These are phyloP conservation scores for Catharus fuscescens DNA, from an alignment of 2,113 vertebrate species.

Conservation along the genomic window DNA sequence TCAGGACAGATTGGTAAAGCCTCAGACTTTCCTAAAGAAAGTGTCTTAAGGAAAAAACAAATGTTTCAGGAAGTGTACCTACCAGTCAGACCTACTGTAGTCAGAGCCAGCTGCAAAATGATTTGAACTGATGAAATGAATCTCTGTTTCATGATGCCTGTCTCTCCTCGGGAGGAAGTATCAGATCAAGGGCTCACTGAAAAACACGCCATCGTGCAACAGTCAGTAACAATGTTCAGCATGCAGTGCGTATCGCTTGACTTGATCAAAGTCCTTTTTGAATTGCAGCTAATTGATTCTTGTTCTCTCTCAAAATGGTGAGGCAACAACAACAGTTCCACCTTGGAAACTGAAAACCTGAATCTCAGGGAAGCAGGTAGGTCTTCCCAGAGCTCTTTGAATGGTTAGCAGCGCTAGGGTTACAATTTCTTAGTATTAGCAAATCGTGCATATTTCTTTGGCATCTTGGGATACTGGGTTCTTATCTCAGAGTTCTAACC, in stretches of 20 bases:
- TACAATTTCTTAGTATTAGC: background rate
- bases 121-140: background rate
- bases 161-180: background rate
- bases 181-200: slow-evolving; percentile 64
- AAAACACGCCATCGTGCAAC: slow-evolving; percentile 47
- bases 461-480: background rate
- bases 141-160: slow-evolving; percentile 61
- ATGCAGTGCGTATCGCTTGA: background rate
- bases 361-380: background rate
- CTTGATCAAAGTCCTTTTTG: slow-evolving; percentile 9
- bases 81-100: slow-evolving; percentile 56
- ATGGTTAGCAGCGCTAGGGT: background rate
- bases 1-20: background rate
- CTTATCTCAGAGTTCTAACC: background rate
- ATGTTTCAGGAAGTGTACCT: slow-evolving; percentile 14
- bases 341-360: background rate
- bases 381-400: background rate
- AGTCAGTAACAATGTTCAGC: background rate
- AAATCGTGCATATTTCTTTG: background rate
- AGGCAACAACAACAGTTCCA: background rate
- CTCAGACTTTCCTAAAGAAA: background rate
- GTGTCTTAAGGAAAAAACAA: background rate
- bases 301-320: background rate
- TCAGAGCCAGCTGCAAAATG: slow-evolving; percentile 62
- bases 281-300: background rate